Conservation (phyloP, 2,113 vertebrate species). For the human (Homo sapiens) region GRCh38 chr7:16700001-16700500, state of each 20-base stretch:
- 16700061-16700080: neutral
- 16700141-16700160: neutral
- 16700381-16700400: neutral
- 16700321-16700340: neutral
- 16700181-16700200: neutral
- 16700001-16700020: neutral
- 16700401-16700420: neutral
- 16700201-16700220: neutral
- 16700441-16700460: neutral
- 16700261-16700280: neutral
- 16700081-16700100: neutral
- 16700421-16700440: neutral
- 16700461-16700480: neutral
- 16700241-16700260: neutral
- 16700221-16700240: slow-evolving; percentile 2
- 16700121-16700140: neutral
- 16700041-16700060: neutral
- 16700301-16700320: neutral
- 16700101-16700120: neutral
- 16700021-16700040: neutral
- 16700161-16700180: slow-evolving; percentile 3
- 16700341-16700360: neutral
- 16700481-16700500: neutral
- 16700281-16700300: neutral
- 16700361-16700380: neutral